Conservation (phyloP, 2,888 invertebrate species). For the Lutraria lutraria region DNA sequence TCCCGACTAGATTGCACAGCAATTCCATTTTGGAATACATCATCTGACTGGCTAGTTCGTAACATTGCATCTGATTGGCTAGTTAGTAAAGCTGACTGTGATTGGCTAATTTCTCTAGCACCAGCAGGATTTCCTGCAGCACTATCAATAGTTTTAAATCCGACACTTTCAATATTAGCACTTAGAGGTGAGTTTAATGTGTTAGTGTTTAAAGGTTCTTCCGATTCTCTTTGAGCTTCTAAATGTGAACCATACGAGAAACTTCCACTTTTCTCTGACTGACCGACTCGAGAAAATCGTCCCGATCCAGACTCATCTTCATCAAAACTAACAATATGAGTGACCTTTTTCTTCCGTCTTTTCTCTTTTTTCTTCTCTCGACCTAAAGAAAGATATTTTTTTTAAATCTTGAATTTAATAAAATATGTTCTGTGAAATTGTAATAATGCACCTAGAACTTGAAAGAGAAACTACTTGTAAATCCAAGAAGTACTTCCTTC, state of each 20-base stretch:
- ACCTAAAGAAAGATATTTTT: constrained; percentile 28
- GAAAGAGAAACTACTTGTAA: too few relatives aligned
- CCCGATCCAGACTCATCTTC: constrained; percentile 88
- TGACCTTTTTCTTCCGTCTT: constrained; percentile 89
- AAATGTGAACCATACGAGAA: constrained; percentile 54
- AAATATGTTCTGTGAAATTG: too few relatives aligned
- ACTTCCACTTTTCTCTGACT: constrained; percentile 58
- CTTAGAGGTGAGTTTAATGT: constrained; percentile 30
- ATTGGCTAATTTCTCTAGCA: constrained; percentile 33
- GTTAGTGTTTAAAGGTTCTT: constrained; percentile 13
- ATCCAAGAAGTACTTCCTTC: too few relatives aligned
- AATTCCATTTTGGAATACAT: constrained; percentile 39
- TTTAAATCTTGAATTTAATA: too few relatives aligned
- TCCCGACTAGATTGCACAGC: constrained; percentile 56
- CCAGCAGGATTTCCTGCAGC: not conserved
- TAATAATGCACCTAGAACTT: too few relatives aligned
- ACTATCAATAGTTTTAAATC: constrained; percentile 42
- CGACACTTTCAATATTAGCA: constrained; percentile 41
- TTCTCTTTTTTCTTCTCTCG: constrained; percentile 86
- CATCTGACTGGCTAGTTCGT: constrained; percentile 40
- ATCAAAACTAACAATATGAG: constrained; percentile 91
- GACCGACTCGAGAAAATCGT: constrained; percentile 55
- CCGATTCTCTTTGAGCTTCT: not conserved
- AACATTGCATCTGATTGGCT: constrained; percentile 36
- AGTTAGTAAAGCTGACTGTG: constrained; percentile 13